Evolutionary conservation across 2,797 vertebrate species (phyloP), one percentile per base, ranked within the genome.

Genomic region (Arctocebus calabarensis): DNA sequence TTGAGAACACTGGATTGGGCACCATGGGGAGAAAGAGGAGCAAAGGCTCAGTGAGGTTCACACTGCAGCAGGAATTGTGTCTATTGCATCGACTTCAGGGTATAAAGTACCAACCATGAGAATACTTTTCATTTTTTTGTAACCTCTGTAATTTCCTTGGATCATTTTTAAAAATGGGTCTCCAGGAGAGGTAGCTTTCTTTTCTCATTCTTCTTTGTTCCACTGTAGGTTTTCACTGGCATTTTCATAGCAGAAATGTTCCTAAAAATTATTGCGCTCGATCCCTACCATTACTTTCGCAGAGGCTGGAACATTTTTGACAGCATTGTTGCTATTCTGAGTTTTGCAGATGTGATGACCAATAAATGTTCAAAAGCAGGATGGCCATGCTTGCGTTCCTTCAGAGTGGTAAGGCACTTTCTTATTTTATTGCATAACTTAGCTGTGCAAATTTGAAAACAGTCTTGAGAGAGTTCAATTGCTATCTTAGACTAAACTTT

Each of bases 331-430:
- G 98, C 98, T 94, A 93, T 98, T 85, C 78, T 98, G 92, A 98
- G 98, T 83, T 84, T 98, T 34, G 89, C 96, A 1, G 97, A 98
- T 2, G 94, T 95, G 52, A 34, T 93, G 9, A 27, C 1, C 25
- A 4, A 8, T 6, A 1, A 1, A 12, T 17, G 0, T 8, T 5
- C 3, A 1, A 55, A 13, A 0, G 3, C 0, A 22, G 40, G 9
- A 0, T 48, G 4, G 6, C 27, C 32, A 0, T 68, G 81, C n/a
- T 96, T 99, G 11, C 99, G 98, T 23, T 99, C 99, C 79, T 99
- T 99, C 95, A 98, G 99, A 97, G 98, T 99, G 99, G 99, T 99
- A 98, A 98, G 97, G 16, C n/a, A 1, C 32, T 71, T n/a, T 93
- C 45, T 40, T 40, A 25, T 57, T 62, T 77, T 75, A 16, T 32